phyloP scores from a whole-genome alignment of 2,113 vertebrate species.

The Sceloporus tristichus region DNA sequence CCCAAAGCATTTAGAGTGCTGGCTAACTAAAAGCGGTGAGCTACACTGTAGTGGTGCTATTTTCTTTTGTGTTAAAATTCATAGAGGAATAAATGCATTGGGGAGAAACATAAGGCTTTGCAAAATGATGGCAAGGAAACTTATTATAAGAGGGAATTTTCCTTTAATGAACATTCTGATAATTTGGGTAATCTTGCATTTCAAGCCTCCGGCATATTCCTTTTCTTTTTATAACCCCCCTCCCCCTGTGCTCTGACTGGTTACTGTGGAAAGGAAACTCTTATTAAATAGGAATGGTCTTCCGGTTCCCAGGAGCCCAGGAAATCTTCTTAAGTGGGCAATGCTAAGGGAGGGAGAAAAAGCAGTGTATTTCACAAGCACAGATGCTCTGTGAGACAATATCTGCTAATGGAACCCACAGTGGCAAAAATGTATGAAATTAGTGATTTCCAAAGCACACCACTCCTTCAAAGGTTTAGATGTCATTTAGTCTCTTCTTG shows the following conservation, averaged over 20 bases:
- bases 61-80: conserved; percentile 1
- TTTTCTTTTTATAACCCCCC: not conserved
- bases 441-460: not conserved
- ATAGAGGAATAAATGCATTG: not conserved
- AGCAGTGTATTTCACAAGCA: not conserved
- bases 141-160: not conserved
- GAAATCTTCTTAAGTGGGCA: not conserved
- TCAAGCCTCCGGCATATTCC: not conserved
- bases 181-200: not conserved
- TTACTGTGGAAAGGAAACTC: conserved; percentile 14
- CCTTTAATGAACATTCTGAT: not conserved
- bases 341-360: not conserved
- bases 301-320: not conserved
- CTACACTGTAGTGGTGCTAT: not conserved
- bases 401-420: not conserved
- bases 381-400: not conserved
- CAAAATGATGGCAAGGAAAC: not conserved
- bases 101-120: not conserved
- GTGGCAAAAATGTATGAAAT: not conserved
- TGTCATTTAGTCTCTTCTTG: not conserved
- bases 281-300: conserved; percentile 11
- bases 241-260: not conserved
- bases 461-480: not conserved
- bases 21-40: not conserved
- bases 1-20: not conserved